Base-by-base conservation (phyloP, 64 coral and sea anemone genomes). In the Anthopleura sola region DNA sequence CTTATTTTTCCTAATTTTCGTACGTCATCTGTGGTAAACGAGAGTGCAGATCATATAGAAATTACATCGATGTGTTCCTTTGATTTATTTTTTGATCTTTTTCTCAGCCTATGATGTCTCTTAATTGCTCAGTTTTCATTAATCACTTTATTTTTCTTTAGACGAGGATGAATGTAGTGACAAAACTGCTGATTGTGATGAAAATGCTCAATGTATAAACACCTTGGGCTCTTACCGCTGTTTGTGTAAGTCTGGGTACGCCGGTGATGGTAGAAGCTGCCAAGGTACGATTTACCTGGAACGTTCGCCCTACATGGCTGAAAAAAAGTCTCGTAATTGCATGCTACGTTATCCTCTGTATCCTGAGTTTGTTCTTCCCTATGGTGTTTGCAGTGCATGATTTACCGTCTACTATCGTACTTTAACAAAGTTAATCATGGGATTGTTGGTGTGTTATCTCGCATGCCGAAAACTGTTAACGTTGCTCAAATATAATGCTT, bases 131-230 rank as follows among this genome's bases (percentile, higher is more conserved):
- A n/a, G 3, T 78, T 17, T 38, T 18, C 38, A 37, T 60, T 56
- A 14, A 33, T 60, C 39, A 21, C 44, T 11, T 51, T 54, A 50
- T 76, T 86, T 54, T 28, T 78, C 1, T 36, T 19, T 26, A 88
- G 87, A 88, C 80, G 3, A 48, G 2, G 78, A 88, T 82, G 87
- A 88, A 71, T 88, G 87, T 24, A n/a, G 36, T 13, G 33, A 46
- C 10, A 20, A 50, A 13, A 20, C 1, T 13, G 20, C 58, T 24
- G 49, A 47, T 9, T 88, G 87, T 32, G 37, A 80, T 19, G 26
- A 54, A 32, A 88, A 88, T 49, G 55, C 87, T 6, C 40, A n/a
- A 6, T 88, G 87, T 36, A 71, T 36, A 5, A 88, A 88, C 48
- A 60, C 32, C 46, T 37, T 50, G 44, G 87, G 87, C 29, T 88